These are phyloP conservation scores for Lithobates sylvaticus DNA, from an alignment of 2,797 vertebrate species.

Conservation along the genomic window DNA sequence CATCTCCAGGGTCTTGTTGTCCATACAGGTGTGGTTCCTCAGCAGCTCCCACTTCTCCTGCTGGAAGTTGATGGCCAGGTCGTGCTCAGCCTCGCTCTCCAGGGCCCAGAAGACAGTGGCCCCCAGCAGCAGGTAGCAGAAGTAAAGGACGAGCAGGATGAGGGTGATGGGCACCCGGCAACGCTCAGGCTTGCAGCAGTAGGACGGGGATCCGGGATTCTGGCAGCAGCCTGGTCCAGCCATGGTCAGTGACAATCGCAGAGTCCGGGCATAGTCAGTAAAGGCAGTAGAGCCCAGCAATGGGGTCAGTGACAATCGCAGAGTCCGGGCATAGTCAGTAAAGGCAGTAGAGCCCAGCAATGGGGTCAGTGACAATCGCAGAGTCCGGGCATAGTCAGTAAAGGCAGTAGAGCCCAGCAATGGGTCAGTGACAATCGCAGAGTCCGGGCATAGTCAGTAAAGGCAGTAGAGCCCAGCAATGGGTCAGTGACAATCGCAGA, in stretches of 20 bases:
- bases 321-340: neutral
- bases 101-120: constrained; percentile 84
- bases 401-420: too few species aligned
- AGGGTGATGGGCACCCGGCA: constrained; percentile 46
- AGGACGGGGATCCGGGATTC: neutral
- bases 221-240: neutral
- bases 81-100: constrained; percentile 80
- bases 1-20: constrained; percentile 77
- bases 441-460: too few species aligned
- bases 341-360: neutral
- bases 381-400: too few species aligned
- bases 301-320: neutral
- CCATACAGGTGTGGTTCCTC: constrained; percentile 84
- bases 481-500: too few species aligned
- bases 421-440: neutral
- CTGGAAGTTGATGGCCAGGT: constrained; percentile 76
- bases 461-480: too few species aligned
- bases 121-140: constrained; percentile 80
- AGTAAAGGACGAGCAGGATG: constrained; percentile 75
- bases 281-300: neutral
- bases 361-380: neutral
- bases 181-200: accelerated
- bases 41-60: constrained; percentile 80
- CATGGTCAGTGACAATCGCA: neutral
- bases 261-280: neutral